A percentile compares a stretch with the other conserved stretches of the same genome.
Conservation (phyloP, 1,140 invertebrate species). For the Lepidotrigona ventralis region DNA sequence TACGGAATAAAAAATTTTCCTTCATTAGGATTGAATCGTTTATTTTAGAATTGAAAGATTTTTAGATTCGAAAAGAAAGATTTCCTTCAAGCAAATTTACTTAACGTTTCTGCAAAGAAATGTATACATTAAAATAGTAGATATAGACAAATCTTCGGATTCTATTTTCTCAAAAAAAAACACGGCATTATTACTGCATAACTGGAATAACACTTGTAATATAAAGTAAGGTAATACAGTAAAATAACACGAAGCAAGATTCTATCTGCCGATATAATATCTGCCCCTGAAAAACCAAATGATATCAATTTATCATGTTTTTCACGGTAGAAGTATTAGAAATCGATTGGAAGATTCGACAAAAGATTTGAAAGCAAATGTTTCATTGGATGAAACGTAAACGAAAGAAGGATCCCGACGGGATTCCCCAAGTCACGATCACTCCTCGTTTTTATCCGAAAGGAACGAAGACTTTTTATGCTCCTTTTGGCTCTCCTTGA, state of each 20-base stretch:
- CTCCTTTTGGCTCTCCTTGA: background rate
- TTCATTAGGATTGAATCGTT: background rate
- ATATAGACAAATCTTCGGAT: too few relatives aligned
- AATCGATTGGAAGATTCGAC: background rate
- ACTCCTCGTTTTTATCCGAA: constrained; percentile 6
- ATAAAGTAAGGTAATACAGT: too few relatives aligned
- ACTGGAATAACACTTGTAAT: too few relatives aligned
- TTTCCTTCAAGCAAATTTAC: too few relatives aligned
- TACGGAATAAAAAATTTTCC: background rate
- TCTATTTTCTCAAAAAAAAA: too few relatives aligned
- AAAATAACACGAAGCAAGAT: too few relatives aligned
- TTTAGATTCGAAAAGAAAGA: too few relatives aligned
- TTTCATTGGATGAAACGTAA: background rate
- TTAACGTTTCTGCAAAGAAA: too few relatives aligned
- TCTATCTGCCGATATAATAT: background rate
- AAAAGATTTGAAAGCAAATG: background rate
- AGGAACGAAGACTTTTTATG: background rate
- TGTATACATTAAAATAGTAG: too few relatives aligned
- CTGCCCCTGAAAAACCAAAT: background rate
- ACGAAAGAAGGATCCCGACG: background rate
- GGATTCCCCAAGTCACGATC: constrained; percentile 16
- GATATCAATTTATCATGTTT: background rate
- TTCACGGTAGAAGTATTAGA: background rate
- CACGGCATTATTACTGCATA: too few relatives aligned
- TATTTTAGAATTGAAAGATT: too few relatives aligned